Percentiles rank a stretch among this genome's conserved stretches.
phyloP scores from a whole-genome alignment of 2,888 invertebrate genomes.

The Troides oblongomaculatus region DNA sequence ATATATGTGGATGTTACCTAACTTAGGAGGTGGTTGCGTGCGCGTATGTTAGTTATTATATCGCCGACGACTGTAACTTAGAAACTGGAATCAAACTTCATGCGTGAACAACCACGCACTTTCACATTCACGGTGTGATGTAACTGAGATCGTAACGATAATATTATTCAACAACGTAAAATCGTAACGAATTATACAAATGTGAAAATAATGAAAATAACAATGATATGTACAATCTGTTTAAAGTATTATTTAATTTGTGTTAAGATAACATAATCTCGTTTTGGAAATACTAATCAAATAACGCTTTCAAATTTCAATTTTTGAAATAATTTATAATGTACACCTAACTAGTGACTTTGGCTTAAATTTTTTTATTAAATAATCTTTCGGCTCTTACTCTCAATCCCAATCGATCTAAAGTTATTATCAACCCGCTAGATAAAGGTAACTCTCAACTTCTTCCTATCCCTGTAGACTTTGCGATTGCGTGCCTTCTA shows the following conservation, averaged over 20 bases:
- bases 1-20: not conserved
- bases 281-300: no score
- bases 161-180: not conserved
- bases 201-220: not conserved
- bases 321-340: conserved; percentile 8
- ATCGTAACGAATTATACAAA: not conserved
- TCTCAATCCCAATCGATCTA: conserved; percentile 1
- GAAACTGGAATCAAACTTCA: conserved; percentile 8
- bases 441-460: conserved; percentile 3
- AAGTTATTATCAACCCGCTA: not conserved
- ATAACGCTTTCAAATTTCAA: not conserved
- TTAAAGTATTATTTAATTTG: no score
- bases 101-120: conserved; percentile 7
- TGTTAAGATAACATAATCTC: no score
- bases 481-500: not conserved
- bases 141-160: conserved; percentile 3
- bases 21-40: not conserved
- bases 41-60: not conserved
- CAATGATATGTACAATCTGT: not conserved
- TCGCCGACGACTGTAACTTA: conserved; percentile 5
- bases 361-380: conserved; percentile 12
- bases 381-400: conserved; percentile 4
- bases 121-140: conserved; percentile 9
- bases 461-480: conserved; percentile 23
- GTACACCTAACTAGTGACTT: conserved; percentile 10